phyloP scores from a whole-genome alignment of 2,888 invertebrate genomes.

The Megamerina dolium region DNA sequence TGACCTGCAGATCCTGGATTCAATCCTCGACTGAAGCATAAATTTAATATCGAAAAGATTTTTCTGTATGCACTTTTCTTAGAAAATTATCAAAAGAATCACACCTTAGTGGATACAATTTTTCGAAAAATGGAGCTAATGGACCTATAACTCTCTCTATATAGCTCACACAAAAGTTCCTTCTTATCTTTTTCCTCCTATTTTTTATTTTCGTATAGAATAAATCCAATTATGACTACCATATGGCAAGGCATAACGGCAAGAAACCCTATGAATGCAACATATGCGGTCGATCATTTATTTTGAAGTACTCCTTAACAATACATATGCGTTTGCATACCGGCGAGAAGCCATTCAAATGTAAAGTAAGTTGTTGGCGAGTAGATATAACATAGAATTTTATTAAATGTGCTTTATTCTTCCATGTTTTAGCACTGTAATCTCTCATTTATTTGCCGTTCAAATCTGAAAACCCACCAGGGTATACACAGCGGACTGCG shows the following conservation, averaged over 20 bases:
- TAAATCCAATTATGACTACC: slow-evolving; percentile 38
- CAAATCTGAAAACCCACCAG: slow-evolving; percentile 70
- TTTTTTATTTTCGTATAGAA: slow-evolving; percentile 15
- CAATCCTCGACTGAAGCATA: no score
- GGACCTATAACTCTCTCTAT: no score
- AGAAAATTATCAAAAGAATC: no score
- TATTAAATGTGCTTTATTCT: slow-evolving; percentile 1
- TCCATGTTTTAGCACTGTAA: slow-evolving; percentile 54
- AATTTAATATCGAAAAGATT: no score
- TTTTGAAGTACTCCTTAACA: slow-evolving; percentile 19
- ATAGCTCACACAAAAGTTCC: no score
- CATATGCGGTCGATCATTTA: slow-evolving; percentile 23
- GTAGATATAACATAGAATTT: neutral
- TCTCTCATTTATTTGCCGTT: slow-evolving; percentile 71
- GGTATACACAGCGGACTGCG: slow-evolving; percentile 69
- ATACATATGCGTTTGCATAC: slow-evolving; percentile 88
- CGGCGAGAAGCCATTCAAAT: slow-evolving; percentile 93
- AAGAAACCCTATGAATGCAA: slow-evolving; percentile 34
- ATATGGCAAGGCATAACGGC: slow-evolving; percentile 66
- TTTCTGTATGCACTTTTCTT: no score
- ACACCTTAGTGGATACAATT: no score
- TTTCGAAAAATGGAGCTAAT: no score
- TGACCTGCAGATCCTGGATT: no score
- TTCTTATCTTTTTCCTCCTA: slow-evolving; percentile 41
- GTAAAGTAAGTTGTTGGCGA: slow-evolving; percentile 44